These are phyloP conservation scores for Cherax destructor DNA, from an alignment of 1,140 invertebrate genomes.

Conservation along the genomic window DNA sequence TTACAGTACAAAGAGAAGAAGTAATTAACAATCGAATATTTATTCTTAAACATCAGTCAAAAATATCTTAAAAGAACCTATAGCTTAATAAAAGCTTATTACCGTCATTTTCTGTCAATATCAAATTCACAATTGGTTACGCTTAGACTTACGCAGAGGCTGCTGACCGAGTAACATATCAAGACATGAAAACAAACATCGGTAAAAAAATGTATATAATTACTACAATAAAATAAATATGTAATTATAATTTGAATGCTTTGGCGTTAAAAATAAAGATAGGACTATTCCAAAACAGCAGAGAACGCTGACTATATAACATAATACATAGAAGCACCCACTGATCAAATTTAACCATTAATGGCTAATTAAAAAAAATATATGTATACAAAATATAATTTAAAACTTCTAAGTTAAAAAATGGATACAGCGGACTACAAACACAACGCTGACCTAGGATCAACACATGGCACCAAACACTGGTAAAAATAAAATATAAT, in stretches of 20 bases:
- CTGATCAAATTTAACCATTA: neutral
- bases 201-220: no score
- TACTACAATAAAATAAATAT: no score
- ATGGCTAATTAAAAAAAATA: no score
- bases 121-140: neutral
- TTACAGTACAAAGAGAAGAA: neutral
- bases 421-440: neutral
- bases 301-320: conserved; percentile 15
- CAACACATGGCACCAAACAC: neutral
- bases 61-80: neutral
- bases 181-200: neutral
- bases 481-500: no score
- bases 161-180: neutral
- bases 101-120: neutral
- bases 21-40: neutral
- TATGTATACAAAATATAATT: no score
- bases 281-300: neutral
- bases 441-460: neutral
- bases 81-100: neutral
- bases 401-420: neutral
- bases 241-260: no score
- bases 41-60: neutral
- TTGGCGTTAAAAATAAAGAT: neutral
- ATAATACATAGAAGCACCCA: neutral
- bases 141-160: neutral